phyloP scores from a whole-genome alignment of 2,888 invertebrate species.

The Vanessa cardui region DNA sequence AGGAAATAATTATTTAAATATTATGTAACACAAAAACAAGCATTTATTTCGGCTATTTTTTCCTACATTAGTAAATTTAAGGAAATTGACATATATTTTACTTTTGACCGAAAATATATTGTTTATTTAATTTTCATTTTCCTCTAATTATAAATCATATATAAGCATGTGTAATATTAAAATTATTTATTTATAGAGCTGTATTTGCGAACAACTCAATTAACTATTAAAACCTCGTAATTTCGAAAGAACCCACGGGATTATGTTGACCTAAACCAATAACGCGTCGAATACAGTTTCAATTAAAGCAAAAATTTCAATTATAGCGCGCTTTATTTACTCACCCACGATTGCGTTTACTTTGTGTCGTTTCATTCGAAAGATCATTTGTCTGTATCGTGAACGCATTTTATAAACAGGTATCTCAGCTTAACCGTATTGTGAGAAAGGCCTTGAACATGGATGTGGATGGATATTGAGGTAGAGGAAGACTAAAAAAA shows the following conservation, averaged over 20 bases:
- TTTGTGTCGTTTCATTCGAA: conserved; percentile 15
- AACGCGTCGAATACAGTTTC: conserved; percentile 32
- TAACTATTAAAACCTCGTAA: conserved; percentile 20
- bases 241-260: conserved; percentile 24
- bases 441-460: too few relatives aligned
- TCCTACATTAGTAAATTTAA: too few relatives aligned
- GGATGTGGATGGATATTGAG: too few relatives aligned
- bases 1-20: too few relatives aligned
- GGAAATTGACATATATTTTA: too few relatives aligned
- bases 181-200: background rate
- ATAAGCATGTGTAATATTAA: background rate
- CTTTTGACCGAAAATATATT: background rate
- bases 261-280: conserved; percentile 36
- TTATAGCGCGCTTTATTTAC: conserved; percentile 36
- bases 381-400: conserved; percentile 18
- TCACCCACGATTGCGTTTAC: conserved; percentile 28
- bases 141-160: too few relatives aligned
- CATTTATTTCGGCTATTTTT: too few relatives aligned
- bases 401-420: conserved; percentile 8
- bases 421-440: background rate
- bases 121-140: background rate
- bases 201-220: conserved; percentile 27
- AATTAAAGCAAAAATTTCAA: conserved; percentile 42
- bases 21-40: too few relatives aligned
- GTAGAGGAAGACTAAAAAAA: too few relatives aligned